phyloP scores from a whole-genome alignment of 2,113 vertebrate species.

The Takifugu bimaculatus region DNA sequence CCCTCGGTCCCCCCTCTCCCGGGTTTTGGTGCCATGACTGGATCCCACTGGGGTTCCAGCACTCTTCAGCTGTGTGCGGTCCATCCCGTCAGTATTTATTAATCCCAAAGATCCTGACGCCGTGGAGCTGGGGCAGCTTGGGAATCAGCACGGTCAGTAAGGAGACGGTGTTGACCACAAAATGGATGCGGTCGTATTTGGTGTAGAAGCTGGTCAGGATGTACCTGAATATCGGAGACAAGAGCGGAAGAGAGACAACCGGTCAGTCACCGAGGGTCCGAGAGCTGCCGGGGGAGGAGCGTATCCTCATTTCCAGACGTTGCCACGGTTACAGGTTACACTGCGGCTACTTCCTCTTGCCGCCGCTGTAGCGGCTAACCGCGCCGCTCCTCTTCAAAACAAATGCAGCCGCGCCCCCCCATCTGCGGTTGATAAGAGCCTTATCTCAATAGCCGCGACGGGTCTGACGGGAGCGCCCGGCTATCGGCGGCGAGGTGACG shows the following conservation, averaged over 20 bases:
- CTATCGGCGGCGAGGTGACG: no score
- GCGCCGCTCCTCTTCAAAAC: no score
- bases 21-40: no score
- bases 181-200: conserved; percentile 92
- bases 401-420: no score
- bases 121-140: conserved; percentile 94
- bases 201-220: conserved; percentile 99
- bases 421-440: no score
- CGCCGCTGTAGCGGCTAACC: no score
- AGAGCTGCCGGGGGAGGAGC: background rate
- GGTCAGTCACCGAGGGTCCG: background rate
- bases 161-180: conserved; percentile 92
- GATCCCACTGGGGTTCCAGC: no score
- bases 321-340: no score
- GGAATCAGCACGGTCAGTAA: conserved; percentile 95
- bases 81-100: conserved; percentile 85
- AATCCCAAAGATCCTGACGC: conserved; percentile 96
- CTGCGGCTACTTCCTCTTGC: background rate
- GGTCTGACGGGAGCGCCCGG: no score
- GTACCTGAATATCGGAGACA: conserved; percentile 75
- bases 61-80: background rate
- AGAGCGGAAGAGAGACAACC: background rate
- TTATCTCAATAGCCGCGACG: no score
- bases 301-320: background rate
- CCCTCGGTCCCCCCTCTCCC: no score